Evolutionary conservation across 2,113 vertebrate genomes (phyloP).

Genomic region (Python bivittatus): DNA sequence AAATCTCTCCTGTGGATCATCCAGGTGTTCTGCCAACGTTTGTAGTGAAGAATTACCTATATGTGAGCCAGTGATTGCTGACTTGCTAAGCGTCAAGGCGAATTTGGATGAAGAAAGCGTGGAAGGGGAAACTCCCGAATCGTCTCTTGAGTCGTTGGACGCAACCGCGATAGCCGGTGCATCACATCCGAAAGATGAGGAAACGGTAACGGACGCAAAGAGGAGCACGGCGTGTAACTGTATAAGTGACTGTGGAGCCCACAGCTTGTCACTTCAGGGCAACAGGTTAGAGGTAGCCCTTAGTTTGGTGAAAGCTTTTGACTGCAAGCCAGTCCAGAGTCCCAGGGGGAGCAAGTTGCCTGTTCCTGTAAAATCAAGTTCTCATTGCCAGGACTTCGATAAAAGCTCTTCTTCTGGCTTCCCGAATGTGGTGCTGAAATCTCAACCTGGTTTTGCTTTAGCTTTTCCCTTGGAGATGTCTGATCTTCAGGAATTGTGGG

Average conservation of each 20-base stretch:
- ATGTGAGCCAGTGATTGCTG: conserved; percentile 71
- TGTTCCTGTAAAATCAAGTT: conserved; percentile 76
- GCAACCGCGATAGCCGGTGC: conserved; percentile 69
- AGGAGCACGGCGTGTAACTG: conserved; percentile 70
- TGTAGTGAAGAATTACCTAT: conserved; percentile 67
- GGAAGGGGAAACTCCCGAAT: conserved; percentile 73
- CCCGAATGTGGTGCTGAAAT: conserved; percentile 60
- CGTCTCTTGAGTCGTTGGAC: conserved; percentile 86
- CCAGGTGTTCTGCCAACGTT: conserved; percentile 75
- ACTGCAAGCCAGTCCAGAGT: conserved; percentile 84
- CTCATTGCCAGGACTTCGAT: conserved; percentile 60
- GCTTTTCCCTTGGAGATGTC: conserved; percentile 77
- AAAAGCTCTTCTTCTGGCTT: conserved; percentile 54
- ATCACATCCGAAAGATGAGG: conserved; percentile 65
- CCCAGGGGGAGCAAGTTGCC: conserved; percentile 85
- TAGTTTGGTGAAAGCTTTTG: conserved; percentile 77
- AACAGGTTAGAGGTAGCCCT: conserved; percentile 79
- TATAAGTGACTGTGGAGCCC: conserved; percentile 64
- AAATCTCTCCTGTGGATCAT: conserved; percentile 81
- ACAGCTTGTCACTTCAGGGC: conserved; percentile 29
- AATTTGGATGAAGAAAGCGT: conserved; percentile 78
- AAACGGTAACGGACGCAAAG: conserved; percentile 55
- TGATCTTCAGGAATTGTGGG: conserved; percentile 87
- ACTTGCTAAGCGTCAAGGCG: conserved; percentile 61
- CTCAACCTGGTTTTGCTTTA: conserved; percentile 68